Base-by-base conservation (phyloP, 2,113 vertebrate species). In the Chaetops frenatus region DNA sequence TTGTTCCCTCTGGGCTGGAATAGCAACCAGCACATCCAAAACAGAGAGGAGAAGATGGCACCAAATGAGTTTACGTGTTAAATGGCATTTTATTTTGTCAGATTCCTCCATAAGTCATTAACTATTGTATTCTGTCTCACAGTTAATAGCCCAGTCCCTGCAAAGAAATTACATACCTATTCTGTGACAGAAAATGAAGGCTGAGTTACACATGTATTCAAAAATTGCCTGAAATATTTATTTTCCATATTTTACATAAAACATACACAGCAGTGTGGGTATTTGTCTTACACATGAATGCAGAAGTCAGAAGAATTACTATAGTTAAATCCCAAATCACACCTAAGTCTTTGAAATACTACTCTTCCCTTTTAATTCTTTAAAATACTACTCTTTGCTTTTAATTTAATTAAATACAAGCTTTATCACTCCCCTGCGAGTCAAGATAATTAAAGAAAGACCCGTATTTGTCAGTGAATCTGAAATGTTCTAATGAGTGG, bases 401-500 rank as follows among this genome's bases (percentile, higher is more conserved):
- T 50, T 81, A 81, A 91, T 96, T 92, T 92, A 90, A 97, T 95
- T 82, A 93, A 94, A 90, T 44, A 11, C 47, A 71, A 92, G 88
- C 33, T 94, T 88, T 76, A 56, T 44, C 22, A 74, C 47, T 84
- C 56, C 62, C 20, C 19, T 81, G 54, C 4, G 45, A 94, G 56
- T 87, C 88, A 90, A 92, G 93, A 92, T 92, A 95, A 96, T 94
- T 92, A 95, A 95, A 93, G 61, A 82, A 69, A 95, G 79, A 86
- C 85, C 50, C 80, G 61, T 76, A 91, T 77, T 95, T 96, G 72
- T 73, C 83, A 79, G 84, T 33, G 70, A 94, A 93, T 95, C 74
- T 91, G 91, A 97, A 96, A 80, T 86, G 67, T 82, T 95, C 95
- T 94, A 94, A 54, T 96, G 95, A 97, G 83, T 90, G 92, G 73